phyloP scores from a whole-genome alignment of 2,797 vertebrate genomes.

The Capromys pilorides region DNA sequence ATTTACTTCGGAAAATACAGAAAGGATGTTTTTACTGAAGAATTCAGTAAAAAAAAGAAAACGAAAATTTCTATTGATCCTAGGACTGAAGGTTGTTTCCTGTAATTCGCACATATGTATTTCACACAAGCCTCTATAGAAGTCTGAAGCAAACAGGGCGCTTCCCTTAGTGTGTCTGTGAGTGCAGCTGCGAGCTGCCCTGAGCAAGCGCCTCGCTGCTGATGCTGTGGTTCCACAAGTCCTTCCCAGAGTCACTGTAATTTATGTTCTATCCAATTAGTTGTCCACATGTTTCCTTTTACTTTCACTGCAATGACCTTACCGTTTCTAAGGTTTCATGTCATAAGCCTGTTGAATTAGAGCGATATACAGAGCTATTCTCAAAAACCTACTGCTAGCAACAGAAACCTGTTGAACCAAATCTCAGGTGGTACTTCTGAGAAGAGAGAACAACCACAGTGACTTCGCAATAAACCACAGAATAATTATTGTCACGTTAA shows the following conservation, averaged over 20 bases:
- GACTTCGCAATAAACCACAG: constrained; percentile 73
- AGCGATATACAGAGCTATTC: constrained; percentile 52
- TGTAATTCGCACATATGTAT: constrained; percentile 38
- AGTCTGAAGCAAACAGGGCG: not conserved
- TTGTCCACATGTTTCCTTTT: constrained; percentile 66
- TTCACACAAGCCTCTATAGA: not conserved
- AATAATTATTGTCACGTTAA: constrained; percentile 1
- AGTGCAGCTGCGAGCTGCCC: constrained; percentile 61
- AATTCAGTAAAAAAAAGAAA: constrained; percentile 2
- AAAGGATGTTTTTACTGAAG: constrained; percentile 46
- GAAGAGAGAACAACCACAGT: constrained; percentile 70
- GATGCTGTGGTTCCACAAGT: constrained; percentile 68
- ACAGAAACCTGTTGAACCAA: constrained; percentile 64
- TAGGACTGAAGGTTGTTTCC: constrained; percentile 17
- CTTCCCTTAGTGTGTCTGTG: not conserved
- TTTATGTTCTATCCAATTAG: constrained; percentile 70
- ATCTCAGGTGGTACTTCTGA: constrained; percentile 66
- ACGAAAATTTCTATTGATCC: not conserved
- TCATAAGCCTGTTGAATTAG: constrained; percentile 72
- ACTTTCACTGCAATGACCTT: constrained; percentile 79
- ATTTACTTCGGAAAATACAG: constrained; percentile 13
- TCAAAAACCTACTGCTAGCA: constrained; percentile 65
- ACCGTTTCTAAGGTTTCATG: constrained; percentile 70
- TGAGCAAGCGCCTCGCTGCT: constrained; percentile 55
- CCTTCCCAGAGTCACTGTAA: constrained; percentile 69